Percentiles rank a stretch among this genome's conserved stretches.
These are phyloP conservation scores for Dryas iulia DNA, from an alignment of 1,140 invertebrate species.

Conservation along the genomic window DNA sequence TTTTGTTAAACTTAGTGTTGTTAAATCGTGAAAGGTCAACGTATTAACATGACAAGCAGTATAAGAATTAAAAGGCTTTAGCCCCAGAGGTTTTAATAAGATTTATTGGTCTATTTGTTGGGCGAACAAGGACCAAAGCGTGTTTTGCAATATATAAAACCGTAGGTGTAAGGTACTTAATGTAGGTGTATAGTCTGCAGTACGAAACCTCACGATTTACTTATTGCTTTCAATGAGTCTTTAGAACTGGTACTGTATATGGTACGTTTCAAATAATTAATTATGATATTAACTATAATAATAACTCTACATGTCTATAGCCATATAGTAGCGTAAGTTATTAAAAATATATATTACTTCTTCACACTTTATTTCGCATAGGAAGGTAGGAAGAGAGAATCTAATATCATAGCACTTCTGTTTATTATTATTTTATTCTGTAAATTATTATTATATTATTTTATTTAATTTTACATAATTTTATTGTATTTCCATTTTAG, in stretches of 20 bases:
- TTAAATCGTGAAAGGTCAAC: not conserved
- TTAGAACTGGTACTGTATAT: conserved; percentile 32
- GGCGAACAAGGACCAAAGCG: conserved; percentile 14
- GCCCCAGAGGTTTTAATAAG: not conserved
- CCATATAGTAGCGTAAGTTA: too few species aligned
- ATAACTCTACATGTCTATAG: not conserved
- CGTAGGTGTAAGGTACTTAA: conserved; percentile 41
- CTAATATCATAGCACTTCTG: too few species aligned
- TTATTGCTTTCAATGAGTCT: conserved; percentile 37
- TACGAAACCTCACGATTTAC: conserved; percentile 43
- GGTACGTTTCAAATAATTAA: conserved; percentile 21
- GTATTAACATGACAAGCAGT: not conserved
- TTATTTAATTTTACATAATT: too few species aligned
- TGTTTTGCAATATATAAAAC: conserved; percentile 34
- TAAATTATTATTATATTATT: too few species aligned
- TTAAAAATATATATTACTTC: too few species aligned
- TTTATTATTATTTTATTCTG: too few species aligned
- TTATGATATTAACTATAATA: not conserved
- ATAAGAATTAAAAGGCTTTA: conserved; percentile 5
- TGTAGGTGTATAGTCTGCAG: conserved; percentile 27
- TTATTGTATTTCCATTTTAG: too few species aligned
- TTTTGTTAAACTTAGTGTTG: too few species aligned
- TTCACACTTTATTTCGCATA: too few species aligned
- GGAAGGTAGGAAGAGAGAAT: too few species aligned
- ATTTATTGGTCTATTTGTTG: conserved; percentile 27